These are phyloP conservation scores for Mactra quadrangularis DNA, from an alignment of 1,140 invertebrate species.

Conservation along the genomic window DNA sequence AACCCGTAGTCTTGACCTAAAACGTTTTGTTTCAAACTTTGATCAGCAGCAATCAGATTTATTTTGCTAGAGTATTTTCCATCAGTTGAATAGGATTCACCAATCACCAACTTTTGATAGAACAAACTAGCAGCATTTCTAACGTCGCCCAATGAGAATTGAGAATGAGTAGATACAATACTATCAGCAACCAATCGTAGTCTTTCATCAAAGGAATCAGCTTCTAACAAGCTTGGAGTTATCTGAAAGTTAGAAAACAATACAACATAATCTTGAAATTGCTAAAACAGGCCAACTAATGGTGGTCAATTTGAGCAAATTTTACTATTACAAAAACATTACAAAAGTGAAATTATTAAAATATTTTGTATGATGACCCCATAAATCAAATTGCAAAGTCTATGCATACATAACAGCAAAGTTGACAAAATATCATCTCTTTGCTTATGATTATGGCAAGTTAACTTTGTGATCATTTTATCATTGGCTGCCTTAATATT, in stretches of 20 bases:
- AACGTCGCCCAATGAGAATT: conserved; percentile 55
- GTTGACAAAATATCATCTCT: too few species aligned
- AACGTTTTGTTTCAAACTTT: conserved; percentile 47
- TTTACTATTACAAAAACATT: too few species aligned
- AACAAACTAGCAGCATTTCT: conserved; percentile 59
- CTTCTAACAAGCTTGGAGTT: conserved; percentile 49
- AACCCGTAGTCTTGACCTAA: conserved; percentile 68
- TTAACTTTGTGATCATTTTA: too few species aligned
- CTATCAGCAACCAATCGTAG: conserved; percentile 49
- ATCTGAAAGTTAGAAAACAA: conserved; percentile 55
- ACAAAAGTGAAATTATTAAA: too few species aligned
- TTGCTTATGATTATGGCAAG: too few species aligned
- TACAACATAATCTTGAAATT: too few species aligned
- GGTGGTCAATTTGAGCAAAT: too few species aligned
- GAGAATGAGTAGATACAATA: conserved; percentile 57
- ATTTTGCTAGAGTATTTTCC: conserved; percentile 52
- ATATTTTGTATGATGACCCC: too few species aligned
- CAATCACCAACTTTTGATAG: conserved; percentile 68
- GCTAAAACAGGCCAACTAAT: too few species aligned
- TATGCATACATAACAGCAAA: too few species aligned
- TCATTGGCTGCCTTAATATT: too few species aligned
- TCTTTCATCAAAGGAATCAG: conserved; percentile 66
- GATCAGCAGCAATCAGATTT: conserved; percentile 58
- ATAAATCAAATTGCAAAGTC: too few species aligned
- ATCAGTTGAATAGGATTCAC: conserved; percentile 63